Evolutionary conservation across 2,888 invertebrate species (phyloP).

Genomic region (Papilio gigon): DNA sequence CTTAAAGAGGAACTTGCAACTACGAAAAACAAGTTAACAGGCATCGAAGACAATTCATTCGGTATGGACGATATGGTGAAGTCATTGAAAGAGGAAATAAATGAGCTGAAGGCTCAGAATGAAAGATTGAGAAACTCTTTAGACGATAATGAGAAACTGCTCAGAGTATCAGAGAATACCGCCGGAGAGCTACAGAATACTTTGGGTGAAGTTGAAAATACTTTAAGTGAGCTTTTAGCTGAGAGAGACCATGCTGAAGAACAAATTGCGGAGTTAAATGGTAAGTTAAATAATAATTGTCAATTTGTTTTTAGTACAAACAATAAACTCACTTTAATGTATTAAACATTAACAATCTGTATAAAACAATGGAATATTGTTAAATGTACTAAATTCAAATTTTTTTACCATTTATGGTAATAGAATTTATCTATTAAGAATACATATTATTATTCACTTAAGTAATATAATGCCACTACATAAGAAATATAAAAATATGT

Average conservation of each 20-base stretch:
- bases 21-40: conserved; percentile 82
- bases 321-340: too few relatives aligned
- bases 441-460: too few relatives aligned
- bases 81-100: conserved; percentile 85
- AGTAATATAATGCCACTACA: too few relatives aligned
- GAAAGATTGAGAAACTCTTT: conserved; percentile 85
- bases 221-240: conserved; percentile 83
- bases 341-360: too few relatives aligned
- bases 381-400: too few relatives aligned
- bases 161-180: conserved; percentile 88
- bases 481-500: too few relatives aligned
- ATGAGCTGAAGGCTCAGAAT: conserved; percentile 79
- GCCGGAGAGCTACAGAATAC: conserved; percentile 92
- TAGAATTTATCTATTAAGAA: too few relatives aligned
- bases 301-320: too few relatives aligned
- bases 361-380: too few relatives aligned
- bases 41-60: conserved; percentile 87
- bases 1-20: conserved; percentile 84
- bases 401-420: too few relatives aligned
- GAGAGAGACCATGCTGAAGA: conserved; percentile 77
- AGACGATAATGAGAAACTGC: conserved; percentile 84
- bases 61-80: conserved; percentile 88
- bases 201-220: conserved; percentile 87
- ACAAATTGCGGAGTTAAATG: conserved; percentile 77
- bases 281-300: conserved; percentile 50